These are phyloP conservation scores for Mactra quadrangularis DNA, from an alignment of 1,140 invertebrate species.

Conservation along the genomic window DNA sequence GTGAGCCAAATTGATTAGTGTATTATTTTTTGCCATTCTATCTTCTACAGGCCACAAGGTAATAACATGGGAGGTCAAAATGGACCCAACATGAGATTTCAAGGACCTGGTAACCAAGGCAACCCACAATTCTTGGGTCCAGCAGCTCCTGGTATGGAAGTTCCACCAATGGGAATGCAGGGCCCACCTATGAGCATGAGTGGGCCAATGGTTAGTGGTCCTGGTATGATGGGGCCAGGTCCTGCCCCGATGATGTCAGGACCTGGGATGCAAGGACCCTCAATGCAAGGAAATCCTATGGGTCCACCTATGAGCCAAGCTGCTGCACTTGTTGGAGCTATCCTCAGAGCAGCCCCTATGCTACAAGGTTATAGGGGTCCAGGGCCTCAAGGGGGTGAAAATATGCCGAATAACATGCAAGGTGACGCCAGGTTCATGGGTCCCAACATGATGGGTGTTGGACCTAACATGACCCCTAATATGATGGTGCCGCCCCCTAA, in stretches of 20 bases:
- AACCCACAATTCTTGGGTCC: constrained; percentile 27
- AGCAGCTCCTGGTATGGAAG: constrained; percentile 35
- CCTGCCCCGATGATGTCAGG: constrained; percentile 49
- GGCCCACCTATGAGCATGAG: constrained; percentile 20
- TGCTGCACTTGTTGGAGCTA: constrained; percentile 67
- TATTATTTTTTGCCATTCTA: no score
- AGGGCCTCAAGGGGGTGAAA: constrained; percentile 24
- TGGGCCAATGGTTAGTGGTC: constrained; percentile 31
- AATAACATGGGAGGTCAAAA: constrained; percentile 62
- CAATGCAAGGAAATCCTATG: constrained; percentile 63
- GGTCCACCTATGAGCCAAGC: constrained; percentile 66
- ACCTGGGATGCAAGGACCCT: constrained; percentile 45
- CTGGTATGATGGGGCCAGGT: constrained; percentile 47
- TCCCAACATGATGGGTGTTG: constrained; percentile 40
- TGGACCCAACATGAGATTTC: constrained; percentile 46
- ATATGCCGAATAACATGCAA: constrained; percentile 4
- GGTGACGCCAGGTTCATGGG: constrained; percentile 27
- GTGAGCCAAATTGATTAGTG: no score
- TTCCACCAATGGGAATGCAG: constrained; percentile 37
- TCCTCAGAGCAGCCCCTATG: constrained; percentile 62
- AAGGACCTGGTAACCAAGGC: constrained; percentile 37
- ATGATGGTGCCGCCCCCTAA: constrained; percentile 21
- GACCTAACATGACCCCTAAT: constrained; percentile 32
- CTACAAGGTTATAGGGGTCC: constrained; percentile 36
- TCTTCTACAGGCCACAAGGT: constrained; percentile 70